These are phyloP conservation scores for Sturmia bella DNA, from an alignment of 2,888 invertebrate genomes.

Conservation along the genomic window DNA sequence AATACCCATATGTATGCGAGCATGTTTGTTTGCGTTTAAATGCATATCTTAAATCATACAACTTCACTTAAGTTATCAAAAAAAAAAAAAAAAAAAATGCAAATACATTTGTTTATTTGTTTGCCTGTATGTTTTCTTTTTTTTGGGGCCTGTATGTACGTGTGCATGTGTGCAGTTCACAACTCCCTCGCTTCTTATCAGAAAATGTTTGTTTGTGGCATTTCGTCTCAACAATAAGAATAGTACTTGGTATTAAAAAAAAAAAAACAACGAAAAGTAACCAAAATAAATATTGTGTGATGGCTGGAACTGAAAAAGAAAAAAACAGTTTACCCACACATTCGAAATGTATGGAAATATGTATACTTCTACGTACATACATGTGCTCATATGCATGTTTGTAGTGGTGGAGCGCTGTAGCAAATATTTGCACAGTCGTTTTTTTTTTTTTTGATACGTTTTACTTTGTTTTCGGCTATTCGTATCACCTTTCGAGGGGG, in stretches of 20 bases:
- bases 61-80: no score
- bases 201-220: slow-evolving; percentile 45
- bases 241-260: slow-evolving; percentile 12
- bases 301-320: slow-evolving; percentile 39
- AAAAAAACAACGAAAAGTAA: slow-evolving; percentile 60
- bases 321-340: slow-evolving; percentile 1
- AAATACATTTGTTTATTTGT: no score
- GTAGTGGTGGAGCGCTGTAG: slow-evolving; percentile 76
- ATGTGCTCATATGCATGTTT: no score
- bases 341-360: no score
- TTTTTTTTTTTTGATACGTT: slow-evolving; percentile 72
- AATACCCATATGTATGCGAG: neutral
- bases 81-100: no score
- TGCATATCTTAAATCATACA: neutral
- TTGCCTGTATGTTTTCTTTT: neutral
- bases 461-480: slow-evolving; percentile 62
- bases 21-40: neutral
- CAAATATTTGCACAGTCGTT: slow-evolving; percentile 81
- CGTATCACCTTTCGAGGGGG: slow-evolving; percentile 9
- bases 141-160: neutral
- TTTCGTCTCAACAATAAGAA: slow-evolving; percentile 10
- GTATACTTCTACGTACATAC: no score
- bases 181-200: slow-evolving; percentile 62
- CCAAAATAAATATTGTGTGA: slow-evolving; percentile 52
- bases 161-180: neutral